Percentiles rank a stretch among this genome's conserved stretches.
Conservation (phyloP, 2,888 invertebrate species). For the Philopedon plagiatum region DNA sequence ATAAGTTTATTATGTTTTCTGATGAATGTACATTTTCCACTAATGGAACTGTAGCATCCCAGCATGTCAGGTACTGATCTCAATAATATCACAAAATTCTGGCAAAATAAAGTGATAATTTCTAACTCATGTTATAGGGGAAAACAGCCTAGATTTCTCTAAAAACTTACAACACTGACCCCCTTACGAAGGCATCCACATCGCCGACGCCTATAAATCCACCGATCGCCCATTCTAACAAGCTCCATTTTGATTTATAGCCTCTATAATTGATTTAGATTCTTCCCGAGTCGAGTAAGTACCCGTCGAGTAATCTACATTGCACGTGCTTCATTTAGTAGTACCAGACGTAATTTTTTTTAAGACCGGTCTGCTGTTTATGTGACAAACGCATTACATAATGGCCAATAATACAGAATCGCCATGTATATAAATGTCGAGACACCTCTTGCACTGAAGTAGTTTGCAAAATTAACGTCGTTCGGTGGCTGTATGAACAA, state of each 20-base stretch:
- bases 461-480: slow-evolving; percentile 34
- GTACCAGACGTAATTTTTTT: slow-evolving; percentile 29
- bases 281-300: slow-evolving; percentile 27
- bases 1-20: no score
- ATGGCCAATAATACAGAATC: slow-evolving; percentile 33
- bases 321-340: slow-evolving; percentile 35
- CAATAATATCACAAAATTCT: no score
- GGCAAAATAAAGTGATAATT: no score
- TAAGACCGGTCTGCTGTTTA: slow-evolving; percentile 24
- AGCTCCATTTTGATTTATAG: neutral
- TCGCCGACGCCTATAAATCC: slow-evolving; percentile 25
- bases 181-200: slow-evolving; percentile 8
- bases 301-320: slow-evolving; percentile 26
- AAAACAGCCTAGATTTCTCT: slow-evolving; percentile 1
- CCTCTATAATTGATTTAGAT: slow-evolving; percentile 41
- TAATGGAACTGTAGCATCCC: no score
- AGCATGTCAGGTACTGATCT: no score
- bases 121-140: neutral
- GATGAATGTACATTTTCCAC: no score
- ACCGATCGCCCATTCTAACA: neutral
- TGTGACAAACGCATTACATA: slow-evolving; percentile 41
- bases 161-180: slow-evolving; percentile 21
- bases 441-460: slow-evolving; percentile 20
- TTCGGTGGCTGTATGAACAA: slow-evolving; percentile 20
- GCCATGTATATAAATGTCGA: slow-evolving; percentile 39